Conservation (phyloP, 1,140 invertebrate species). For the Zaprionus kolodkinae region DNA sequence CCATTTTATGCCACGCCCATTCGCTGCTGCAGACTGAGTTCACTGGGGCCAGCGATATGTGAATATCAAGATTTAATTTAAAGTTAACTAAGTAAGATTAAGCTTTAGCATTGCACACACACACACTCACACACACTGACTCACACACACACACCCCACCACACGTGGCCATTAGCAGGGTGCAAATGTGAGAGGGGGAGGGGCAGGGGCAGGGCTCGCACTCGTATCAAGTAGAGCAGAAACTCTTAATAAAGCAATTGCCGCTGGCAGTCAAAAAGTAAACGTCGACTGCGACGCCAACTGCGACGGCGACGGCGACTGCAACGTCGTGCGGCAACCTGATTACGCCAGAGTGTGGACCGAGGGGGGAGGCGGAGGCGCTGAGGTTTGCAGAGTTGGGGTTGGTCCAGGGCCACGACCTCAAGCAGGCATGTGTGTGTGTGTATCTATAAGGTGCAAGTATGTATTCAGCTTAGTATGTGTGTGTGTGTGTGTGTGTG, state of each 20-base stretch:
- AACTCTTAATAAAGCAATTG: conserved; percentile 84
- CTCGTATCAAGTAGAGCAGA: conserved; percentile 83
- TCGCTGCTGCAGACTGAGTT: not conserved
- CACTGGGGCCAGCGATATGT: conserved; percentile 65
- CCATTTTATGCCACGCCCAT: conserved; percentile 46
- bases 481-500: conserved; percentile 7
- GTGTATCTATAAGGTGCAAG: conserved; percentile 17
- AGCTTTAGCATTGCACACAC: conserved; percentile 67
- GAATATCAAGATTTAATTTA: conserved; percentile 83
- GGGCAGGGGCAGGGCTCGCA: conserved; percentile 9
- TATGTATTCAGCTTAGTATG: not conserved
- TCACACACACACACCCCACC: conserved; percentile 30
- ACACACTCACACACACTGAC: conserved; percentile 33
- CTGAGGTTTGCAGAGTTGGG: not conserved
- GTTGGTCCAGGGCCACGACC: conserved; percentile 62
- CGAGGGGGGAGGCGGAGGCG: not conserved
- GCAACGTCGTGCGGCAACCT: conserved; percentile 77
- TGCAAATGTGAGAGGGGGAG: conserved; percentile 48
- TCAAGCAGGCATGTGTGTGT: conserved; percentile 25
- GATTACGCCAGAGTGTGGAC: conserved; percentile 51
- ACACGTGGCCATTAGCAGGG: conserved; percentile 46
- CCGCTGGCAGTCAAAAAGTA: conserved; percentile 84
- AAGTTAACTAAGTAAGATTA: conserved; percentile 83
- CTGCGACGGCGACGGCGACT: not conserved
- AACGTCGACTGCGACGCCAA: conserved; percentile 66